A percentile compares a stretch with the other conserved stretches of the same genome.
Evolutionary conservation across 2,797 vertebrate species (phyloP).

Genomic region (Tauraco hartlaubi): DNA sequence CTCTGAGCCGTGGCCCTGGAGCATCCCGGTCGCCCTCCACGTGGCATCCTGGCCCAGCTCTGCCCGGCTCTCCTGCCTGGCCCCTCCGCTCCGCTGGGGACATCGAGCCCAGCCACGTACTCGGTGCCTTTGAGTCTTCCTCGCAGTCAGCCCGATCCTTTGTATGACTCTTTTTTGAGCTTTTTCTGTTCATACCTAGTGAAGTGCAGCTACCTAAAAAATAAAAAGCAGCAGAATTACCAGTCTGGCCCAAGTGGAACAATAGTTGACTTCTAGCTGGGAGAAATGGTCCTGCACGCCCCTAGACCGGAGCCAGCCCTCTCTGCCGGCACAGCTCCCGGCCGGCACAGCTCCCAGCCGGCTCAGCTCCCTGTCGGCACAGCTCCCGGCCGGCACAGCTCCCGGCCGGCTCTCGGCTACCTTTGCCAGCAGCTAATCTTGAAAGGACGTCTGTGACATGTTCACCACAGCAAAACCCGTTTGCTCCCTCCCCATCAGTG

Average conservation of each 20-base stretch:
- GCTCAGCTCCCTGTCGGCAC: not conserved
- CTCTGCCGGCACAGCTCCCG: not conserved
- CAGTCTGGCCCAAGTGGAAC: not conserved
- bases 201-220: not conserved
- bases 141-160: fast-evolving
- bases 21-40: fast-evolving
- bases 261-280: not conserved
- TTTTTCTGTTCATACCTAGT: not conserved
- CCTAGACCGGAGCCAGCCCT: too few relatives aligned
- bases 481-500: not conserved
- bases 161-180: not conserved
- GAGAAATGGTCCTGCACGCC: not conserved
- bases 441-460: too few relatives aligned
- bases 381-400: not conserved
- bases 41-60: not conserved
- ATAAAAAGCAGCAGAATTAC: not conserved
- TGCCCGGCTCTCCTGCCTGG: not conserved
- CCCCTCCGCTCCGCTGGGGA: not conserved
- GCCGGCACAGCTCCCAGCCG: not conserved
- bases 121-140: too few relatives aligned
- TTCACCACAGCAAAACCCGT: not conserved
- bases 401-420: not conserved
- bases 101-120: not conserved
- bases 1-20: fast-evolving
- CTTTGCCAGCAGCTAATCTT: not conserved